Percentiles rank a stretch among this genome's conserved stretches.
Conservation (phyloP, 2,888 invertebrate genomes). For the Tachystola acroxantha region DNA sequence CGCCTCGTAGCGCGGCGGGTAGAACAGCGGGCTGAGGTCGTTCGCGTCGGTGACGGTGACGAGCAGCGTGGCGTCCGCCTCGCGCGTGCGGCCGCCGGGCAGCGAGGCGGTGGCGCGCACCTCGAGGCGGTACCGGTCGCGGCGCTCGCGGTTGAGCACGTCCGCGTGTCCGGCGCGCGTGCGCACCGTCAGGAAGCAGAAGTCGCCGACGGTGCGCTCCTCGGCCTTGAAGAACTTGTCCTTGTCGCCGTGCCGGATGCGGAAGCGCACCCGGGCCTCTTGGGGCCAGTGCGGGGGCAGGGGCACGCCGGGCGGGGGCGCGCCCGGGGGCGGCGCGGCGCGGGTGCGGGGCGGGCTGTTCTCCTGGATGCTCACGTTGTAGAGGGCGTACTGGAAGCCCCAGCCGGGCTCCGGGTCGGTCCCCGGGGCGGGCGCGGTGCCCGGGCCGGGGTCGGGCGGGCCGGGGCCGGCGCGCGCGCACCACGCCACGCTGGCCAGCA, state of each 20-base stretch:
- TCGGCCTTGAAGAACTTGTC: constrained; percentile 96
- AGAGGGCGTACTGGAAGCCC: constrained; percentile 84
- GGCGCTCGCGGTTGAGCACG: constrained; percentile 95
- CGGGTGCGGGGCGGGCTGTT: constrained; percentile 95
- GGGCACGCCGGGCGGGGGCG: constrained; percentile 90
- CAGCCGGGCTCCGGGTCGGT: constrained; percentile 47
- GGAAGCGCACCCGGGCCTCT: constrained; percentile 83
- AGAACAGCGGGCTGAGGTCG: constrained; percentile 96
- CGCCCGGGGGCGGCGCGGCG: constrained; percentile 83
- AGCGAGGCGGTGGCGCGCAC: constrained; percentile 81
- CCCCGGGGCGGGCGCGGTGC: constrained; percentile 70
- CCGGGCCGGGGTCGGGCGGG: constrained; percentile 21
- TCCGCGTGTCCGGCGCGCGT: constrained; percentile 92
- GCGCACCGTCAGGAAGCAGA: constrained; percentile 93
- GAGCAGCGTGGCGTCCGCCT: constrained; percentile 84
- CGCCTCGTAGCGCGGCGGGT: constrained; percentile 91
- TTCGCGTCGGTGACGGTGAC: constrained; percentile 90
- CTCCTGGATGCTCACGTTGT: constrained; percentile 95
- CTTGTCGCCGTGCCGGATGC: constrained; percentile 91
- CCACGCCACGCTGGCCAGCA: constrained; percentile 49
- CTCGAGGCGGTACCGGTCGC: constrained; percentile 88
- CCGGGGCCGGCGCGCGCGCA: constrained; percentile 47
- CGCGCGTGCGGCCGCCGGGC: constrained; percentile 80
- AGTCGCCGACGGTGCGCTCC: constrained; percentile 92
- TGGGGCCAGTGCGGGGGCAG: constrained; percentile 73